Base-by-base conservation (phyloP, 2,113 vertebrate genomes). In the Toxostoma redivivum region DNA sequence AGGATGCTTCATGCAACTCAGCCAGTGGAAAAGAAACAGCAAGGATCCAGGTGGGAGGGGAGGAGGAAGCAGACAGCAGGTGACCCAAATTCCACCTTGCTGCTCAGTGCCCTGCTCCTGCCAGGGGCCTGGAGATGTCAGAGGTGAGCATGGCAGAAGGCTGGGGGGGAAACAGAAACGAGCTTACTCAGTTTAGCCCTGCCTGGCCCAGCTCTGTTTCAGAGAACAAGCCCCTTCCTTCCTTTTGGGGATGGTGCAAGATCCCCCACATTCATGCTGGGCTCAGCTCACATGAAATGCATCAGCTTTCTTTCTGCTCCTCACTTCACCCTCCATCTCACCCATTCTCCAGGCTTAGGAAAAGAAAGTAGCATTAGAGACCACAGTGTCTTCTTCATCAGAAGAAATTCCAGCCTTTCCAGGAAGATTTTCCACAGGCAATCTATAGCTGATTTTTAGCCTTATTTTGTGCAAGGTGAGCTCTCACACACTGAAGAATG, bases 21-120 rank as follows among this genome's bases (percentile, higher is more conserved):
- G 61, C 8, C 35, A 62, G 25, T 7, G 23, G 61, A 69, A 65
- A 73, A 86, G 24, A 21, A 54, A 69, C 21, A 80, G 33, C 50
- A 58, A 33, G 18, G 40, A 78, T 28, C 3, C 11, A 18, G 51
- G 44, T 0, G 0, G 7, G 71, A 92, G 20, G 17, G 14, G 5
- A 88, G 21, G 35, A 82, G 15, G 56, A 66, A 66, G 53, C 28
- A 65, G 82, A 60, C 5, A 31, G 33, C 2, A 2, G 0, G 0
- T 31, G 51, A 67, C 5, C 0, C 0, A 12, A 38, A 60, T n/a
- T 45, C 31, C 5, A 15, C 37, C 7, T 4, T 0, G 0, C 15
- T 40, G 53, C 24, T 57, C 16, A 3, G 8, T n/a, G 40, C 8
- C 17, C 76, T 47, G 8, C 20, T 37, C 9, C 17, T 58, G 76